These are phyloP conservation scores for Apis dorsata DNA, from an alignment of 1,140 invertebrate genomes.

Conservation along the genomic window DNA sequence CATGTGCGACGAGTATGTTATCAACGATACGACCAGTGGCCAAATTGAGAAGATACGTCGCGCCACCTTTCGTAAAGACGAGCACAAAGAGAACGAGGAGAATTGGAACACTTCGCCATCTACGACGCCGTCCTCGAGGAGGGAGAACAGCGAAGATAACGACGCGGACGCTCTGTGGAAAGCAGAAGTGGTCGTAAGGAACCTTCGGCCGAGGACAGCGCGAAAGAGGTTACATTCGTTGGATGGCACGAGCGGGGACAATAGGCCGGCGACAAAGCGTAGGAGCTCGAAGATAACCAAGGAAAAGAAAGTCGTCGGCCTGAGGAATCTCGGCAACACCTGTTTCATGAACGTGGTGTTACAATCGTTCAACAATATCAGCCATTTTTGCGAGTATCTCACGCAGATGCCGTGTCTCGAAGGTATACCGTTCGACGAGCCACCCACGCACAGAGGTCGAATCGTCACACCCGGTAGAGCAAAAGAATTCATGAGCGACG, in stretches of 20 bases:
- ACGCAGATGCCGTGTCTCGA: slow-evolving; percentile 89
- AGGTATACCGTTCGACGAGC: slow-evolving; percentile 77
- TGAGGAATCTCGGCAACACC: slow-evolving; percentile 92
- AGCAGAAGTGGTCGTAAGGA: slow-evolving; percentile 81
- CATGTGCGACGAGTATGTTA: slow-evolving; percentile 89
- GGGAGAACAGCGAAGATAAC: slow-evolving; percentile 67
- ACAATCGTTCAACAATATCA: slow-evolving; percentile 92
- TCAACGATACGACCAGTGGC: slow-evolving; percentile 85
- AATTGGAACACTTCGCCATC: slow-evolving; percentile 73
- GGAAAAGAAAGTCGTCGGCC: slow-evolving; percentile 86
- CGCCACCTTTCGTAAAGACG: slow-evolving; percentile 71
- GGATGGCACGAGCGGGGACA: slow-evolving; percentile 81
- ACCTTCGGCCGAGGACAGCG: slow-evolving; percentile 82
- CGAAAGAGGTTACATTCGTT: slow-evolving; percentile 83
- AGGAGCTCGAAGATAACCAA: slow-evolving; percentile 78
- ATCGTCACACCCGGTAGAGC: slow-evolving; percentile 84
- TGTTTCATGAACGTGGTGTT: slow-evolving; percentile 95
- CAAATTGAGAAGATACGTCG: slow-evolving; percentile 84
- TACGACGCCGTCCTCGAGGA: slow-evolving; percentile 66
- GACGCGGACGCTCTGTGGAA: slow-evolving; percentile 75
- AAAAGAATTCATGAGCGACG: slow-evolving; percentile 83
- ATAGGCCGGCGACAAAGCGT: slow-evolving; percentile 78
- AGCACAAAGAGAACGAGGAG: slow-evolving; percentile 76
- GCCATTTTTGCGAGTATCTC: slow-evolving; percentile 91
- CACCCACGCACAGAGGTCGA: slow-evolving; percentile 82